Conservation (phyloP, 2,113 vertebrate species). For the Acrocephalus kingi region DNA sequence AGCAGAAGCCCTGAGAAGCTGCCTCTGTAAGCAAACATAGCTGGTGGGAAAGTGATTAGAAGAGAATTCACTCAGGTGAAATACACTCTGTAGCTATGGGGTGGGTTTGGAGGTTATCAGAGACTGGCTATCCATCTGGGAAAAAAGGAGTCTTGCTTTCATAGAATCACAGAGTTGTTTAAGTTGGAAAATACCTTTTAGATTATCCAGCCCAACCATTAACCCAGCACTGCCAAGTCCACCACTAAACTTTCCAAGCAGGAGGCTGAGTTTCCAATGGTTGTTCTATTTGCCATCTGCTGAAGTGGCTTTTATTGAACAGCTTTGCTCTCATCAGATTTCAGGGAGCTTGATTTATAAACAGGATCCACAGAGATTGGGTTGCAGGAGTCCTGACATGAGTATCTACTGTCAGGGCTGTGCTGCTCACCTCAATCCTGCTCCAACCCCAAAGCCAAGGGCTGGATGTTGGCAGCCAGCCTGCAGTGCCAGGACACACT, state of each 20-base stretch:
- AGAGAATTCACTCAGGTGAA: background rate
- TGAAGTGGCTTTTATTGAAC: conserved; percentile 24
- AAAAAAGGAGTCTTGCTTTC: background rate
- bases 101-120: background rate
- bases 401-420: background rate
- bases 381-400: background rate
- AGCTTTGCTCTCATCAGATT: background rate
- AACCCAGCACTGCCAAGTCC: background rate
- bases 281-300: background rate
- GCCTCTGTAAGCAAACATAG: background rate
- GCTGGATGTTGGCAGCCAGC: background rate
- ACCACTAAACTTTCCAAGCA: background rate
- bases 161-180: background rate
- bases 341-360: conserved; percentile 42
- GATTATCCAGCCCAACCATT: background rate
- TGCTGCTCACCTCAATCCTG: background rate
- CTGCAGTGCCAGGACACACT: background rate
- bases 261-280: background rate
- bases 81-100: background rate
- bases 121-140: background rate
- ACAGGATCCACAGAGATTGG: background rate
- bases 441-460: background rate
- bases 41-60: background rate
- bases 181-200: background rate
- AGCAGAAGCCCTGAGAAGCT: background rate